A percentile compares a stretch with the other conserved stretches of the same genome.
phyloP scores from a whole-genome alignment of 92 coral and sea anemone genomes.

The Meandrina meandrites region DNA sequence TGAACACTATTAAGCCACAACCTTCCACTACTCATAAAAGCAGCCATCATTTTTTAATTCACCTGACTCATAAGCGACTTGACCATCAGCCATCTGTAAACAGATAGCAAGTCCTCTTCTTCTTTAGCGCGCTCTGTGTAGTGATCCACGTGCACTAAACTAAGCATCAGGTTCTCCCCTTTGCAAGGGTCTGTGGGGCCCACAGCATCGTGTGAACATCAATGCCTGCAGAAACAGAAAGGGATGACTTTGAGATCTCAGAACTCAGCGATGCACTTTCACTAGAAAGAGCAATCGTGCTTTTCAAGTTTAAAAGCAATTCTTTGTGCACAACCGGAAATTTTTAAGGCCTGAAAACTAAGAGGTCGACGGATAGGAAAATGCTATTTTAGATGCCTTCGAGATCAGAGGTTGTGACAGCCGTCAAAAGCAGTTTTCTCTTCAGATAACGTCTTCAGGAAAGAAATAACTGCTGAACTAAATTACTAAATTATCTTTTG shows the following conservation, averaged over 20 bases:
- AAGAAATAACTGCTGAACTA: neutral
- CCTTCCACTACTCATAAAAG: too few species aligned
- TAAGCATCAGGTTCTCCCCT: conserved; percentile 78
- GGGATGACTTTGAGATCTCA: neutral
- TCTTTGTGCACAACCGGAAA: neutral
- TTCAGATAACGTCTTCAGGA: too few species aligned
- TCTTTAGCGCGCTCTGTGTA: conserved; percentile 78
- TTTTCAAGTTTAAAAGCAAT: neutral
- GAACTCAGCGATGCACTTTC: neutral
- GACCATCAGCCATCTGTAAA: conserved; percentile 78
- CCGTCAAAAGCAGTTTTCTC: neutral
- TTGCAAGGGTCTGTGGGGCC: conserved; percentile 83
- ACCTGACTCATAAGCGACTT: conserved; percentile 81
- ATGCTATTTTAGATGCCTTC: neutral
- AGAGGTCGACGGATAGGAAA: neutral
- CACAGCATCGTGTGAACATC: conserved; percentile 72
- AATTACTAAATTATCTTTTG: neutral
- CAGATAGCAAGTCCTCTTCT: conserved; percentile 66
- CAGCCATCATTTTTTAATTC: too few species aligned
- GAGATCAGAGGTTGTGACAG: neutral
- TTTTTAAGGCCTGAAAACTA: neutral
- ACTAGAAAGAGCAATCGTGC: neutral
- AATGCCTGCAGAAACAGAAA: conserved; percentile 54
- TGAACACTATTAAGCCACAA: too few species aligned
- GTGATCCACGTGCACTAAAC: conserved; percentile 79